Evolutionary conservation across 2,888 invertebrate species (phyloP), one percentile per base, ranked within the genome.

Genomic region (Tipula helvola): DNA sequence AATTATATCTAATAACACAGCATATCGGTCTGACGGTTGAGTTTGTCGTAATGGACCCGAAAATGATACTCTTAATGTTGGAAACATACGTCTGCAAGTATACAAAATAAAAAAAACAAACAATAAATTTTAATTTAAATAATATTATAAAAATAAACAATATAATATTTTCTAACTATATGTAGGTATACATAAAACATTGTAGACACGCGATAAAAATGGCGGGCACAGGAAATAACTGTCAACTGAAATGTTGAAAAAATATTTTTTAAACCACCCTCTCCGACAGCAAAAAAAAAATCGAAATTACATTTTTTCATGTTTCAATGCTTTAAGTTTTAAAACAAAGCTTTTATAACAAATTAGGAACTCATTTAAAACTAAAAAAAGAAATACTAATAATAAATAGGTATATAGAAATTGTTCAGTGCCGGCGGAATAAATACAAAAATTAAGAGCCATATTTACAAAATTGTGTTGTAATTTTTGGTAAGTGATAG

Each of bases 1-100:
- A 88, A 98, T 97, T 90, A 99, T 97, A 93, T 99, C 99, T 93
- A 99, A 94, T 89, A 98, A 94, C 87, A 99, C 98, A 87, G 96
- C 96, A 93, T 98, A 99, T 88, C 96, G 95, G 90, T 96, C 96
- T 90, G 96, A 96, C 87, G 95, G 93, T 89, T 95, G 94, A 89
- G 96, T 94, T 88, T 91, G 91, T 87, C 92, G 89, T 87, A 92
- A 88, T 36, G 91, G 91, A 1, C 96, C 96, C 89, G 95, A 95
- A 93, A 99, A 98, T 88, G 97, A 97, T 88, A 98, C 97, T 88
- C 98, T 95, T 89, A 99, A 95, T 88, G 98, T 98, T 88, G 99
- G 99, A 92, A 99, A 99, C 99, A 99, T 99, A 90, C 99, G 95
- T 92, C 99, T 99, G 93, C 41, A 86, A 57, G 36, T 57, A 86